Percentiles rank a stretch among this genome's conserved stretches.
phyloP scores from a whole-genome alignment of 2,888 invertebrate genomes.

The Meloe dianella region DNA sequence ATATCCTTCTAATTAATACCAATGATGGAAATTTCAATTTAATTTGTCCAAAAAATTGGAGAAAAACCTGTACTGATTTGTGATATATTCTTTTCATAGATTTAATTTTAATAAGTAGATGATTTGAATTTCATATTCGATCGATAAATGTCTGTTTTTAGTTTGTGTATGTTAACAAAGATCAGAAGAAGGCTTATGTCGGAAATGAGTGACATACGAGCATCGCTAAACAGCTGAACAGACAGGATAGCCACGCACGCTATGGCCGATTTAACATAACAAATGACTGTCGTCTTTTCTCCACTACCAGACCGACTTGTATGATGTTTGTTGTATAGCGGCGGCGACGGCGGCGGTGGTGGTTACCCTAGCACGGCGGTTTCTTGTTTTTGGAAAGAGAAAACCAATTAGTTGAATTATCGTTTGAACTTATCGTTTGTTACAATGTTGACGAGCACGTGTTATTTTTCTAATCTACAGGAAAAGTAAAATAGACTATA shows the following conservation, averaged over 20 bases:
- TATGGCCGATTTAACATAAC: constrained; percentile 61
- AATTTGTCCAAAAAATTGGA: not conserved
- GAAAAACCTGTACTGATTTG: not conserved
- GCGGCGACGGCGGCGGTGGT: constrained; percentile 46
- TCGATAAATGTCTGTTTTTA: constrained; percentile 2
- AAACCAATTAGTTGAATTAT: constrained; percentile 60
- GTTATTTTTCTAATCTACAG: constrained; percentile 10
- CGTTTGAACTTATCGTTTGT: constrained; percentile 54
- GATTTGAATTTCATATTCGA: not conserved
- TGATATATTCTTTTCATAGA: not conserved
- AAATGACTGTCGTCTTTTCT: constrained; percentile 60
- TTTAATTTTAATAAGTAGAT: not conserved
- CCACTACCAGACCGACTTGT: constrained; percentile 53
- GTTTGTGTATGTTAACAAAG: constrained; percentile 23
- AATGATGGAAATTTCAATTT: constrained; percentile 14
- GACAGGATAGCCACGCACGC: constrained; percentile 58
- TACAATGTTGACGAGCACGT: constrained; percentile 26
- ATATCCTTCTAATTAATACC: constrained; percentile 28
- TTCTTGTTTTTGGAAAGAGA: constrained; percentile 49
- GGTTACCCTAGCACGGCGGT: constrained; percentile 37
- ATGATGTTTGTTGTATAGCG: constrained; percentile 39
- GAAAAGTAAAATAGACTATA: not conserved
- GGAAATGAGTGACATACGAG: constrained; percentile 62
- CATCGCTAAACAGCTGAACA: constrained; percentile 61
- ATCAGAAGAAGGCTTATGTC: constrained; percentile 53